phyloP scores from a whole-genome alignment of 1,140 invertebrate species.

The Araneus ventricosus region DNA sequence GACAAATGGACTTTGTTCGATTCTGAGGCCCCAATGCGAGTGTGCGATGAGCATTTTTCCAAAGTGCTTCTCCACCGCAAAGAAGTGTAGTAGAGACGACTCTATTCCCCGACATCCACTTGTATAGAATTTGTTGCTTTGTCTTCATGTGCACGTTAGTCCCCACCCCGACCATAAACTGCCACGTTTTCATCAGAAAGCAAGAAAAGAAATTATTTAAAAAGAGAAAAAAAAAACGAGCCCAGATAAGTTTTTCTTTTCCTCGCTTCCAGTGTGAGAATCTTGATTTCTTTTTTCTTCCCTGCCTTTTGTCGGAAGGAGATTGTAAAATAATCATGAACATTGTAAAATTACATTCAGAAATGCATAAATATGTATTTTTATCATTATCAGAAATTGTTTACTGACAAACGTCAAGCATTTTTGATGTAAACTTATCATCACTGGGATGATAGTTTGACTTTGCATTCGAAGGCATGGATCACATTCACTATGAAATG shows the following conservation, averaged over 20 bases:
- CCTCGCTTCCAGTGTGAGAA: not conserved
- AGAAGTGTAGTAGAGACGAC: constrained; percentile 12
- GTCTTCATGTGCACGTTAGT: constrained; percentile 46
- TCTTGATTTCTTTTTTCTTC: not conserved
- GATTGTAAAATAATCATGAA: constrained; percentile 68
- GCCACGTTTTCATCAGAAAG: not conserved
- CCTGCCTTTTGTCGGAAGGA: not conserved
- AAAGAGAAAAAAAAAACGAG: constrained; percentile 11
- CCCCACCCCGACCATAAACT: not conserved
- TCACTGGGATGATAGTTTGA: not conserved
- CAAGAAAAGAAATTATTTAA: not conserved
- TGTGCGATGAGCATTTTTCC: constrained; percentile 38
- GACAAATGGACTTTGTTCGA: not conserved
- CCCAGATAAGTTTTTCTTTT: constrained; percentile 11
- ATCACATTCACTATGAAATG: constrained; percentile 11
- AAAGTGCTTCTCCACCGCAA: constrained; percentile 38
- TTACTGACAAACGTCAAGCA: not conserved
- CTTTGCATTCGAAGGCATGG: not conserved
- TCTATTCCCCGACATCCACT: constrained; percentile 6
- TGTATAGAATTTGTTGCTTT: constrained; percentile 67
- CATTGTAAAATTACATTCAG: constrained; percentile 73
- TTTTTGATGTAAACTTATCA: not conserved
- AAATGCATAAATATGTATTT: constrained; percentile 74
- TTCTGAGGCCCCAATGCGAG: constrained; percentile 36
- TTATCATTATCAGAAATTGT: constrained; percentile 59